Conservation (phyloP, 1,140 invertebrate species). For the Heliconius congener region DNA sequence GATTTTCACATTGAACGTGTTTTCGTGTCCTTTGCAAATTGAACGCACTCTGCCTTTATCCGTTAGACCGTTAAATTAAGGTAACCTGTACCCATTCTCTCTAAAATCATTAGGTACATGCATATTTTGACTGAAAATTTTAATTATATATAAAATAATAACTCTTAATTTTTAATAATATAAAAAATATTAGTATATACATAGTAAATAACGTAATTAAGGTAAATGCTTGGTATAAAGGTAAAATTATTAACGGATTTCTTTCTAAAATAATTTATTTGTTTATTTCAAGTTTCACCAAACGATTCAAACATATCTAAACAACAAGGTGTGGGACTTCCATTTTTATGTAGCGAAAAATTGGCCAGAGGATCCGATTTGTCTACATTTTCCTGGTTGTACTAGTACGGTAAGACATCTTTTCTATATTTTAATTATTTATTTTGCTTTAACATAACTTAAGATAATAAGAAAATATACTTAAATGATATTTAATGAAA, state of each 20-base stretch:
- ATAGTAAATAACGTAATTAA: not conserved
- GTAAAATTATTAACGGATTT: not conserved
- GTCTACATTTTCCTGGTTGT: constrained; percentile 92
- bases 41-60: not conserved
- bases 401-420: constrained; percentile 87
- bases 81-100: not conserved
- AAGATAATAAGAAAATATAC: not conserved
- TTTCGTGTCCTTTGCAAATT: not conserved
- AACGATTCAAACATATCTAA: constrained; percentile 91
- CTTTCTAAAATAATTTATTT: not conserved
- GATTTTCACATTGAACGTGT: no score
- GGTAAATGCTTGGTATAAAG: not conserved
- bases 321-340: constrained; percentile 93
- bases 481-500: not conserved
- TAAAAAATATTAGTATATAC: no score
- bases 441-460: not conserved
- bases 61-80: not conserved
- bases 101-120: not conserved
- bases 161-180: no score
- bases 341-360: constrained; percentile 92
- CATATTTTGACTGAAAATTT: not conserved
- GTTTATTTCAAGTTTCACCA: constrained; percentile 90
- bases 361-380: constrained; percentile 91
- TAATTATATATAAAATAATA: not conserved
- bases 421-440: not conserved